Conservation (phyloP, 2,113 vertebrate species). For the Alexandromys fortis region DNA sequence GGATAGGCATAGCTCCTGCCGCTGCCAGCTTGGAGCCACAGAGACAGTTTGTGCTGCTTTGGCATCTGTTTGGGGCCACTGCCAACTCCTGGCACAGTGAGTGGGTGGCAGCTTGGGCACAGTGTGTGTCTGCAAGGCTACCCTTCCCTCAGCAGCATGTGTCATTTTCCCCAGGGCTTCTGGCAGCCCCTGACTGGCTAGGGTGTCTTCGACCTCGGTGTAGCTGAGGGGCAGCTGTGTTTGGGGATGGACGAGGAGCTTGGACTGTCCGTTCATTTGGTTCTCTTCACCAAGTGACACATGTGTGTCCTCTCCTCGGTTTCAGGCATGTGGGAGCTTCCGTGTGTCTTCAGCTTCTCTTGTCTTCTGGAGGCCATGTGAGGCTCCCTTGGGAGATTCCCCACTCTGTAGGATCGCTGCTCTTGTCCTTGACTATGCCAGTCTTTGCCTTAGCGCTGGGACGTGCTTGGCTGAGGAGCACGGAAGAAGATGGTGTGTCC, state of each 20-base stretch:
- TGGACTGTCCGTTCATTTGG: fast-evolving
- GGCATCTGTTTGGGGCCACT: constrained; percentile 30
- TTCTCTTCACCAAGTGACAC: not conserved
- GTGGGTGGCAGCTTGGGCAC: not conserved
- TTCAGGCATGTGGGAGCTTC: too few relatives aligned
- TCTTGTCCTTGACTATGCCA: not conserved
- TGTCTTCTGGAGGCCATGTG: not conserved
- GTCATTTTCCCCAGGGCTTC: not conserved
- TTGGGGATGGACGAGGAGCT: not conserved
- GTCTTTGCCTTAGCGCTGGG: not conserved
- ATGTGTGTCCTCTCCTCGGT: not conserved
- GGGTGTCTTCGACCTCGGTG: not conserved
- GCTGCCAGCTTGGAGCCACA: not conserved
- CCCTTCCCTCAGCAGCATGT: fast-evolving
- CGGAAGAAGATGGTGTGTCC: fast-evolving
- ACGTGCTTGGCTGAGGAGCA: not conserved
- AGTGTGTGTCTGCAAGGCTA: not conserved
- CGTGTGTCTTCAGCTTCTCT: fast-evolving
- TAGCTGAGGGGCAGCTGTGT: not conserved
- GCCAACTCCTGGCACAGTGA: not conserved
- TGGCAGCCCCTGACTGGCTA: not conserved
- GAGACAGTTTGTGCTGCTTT: not conserved
- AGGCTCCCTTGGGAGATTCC: not conserved
- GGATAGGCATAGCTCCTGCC: not conserved
- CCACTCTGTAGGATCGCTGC: not conserved